Evolutionary conservation across 1,140 invertebrate species (phyloP), one percentile per base, ranked within the genome.

Genomic region (Carposina sasakii): DNA sequence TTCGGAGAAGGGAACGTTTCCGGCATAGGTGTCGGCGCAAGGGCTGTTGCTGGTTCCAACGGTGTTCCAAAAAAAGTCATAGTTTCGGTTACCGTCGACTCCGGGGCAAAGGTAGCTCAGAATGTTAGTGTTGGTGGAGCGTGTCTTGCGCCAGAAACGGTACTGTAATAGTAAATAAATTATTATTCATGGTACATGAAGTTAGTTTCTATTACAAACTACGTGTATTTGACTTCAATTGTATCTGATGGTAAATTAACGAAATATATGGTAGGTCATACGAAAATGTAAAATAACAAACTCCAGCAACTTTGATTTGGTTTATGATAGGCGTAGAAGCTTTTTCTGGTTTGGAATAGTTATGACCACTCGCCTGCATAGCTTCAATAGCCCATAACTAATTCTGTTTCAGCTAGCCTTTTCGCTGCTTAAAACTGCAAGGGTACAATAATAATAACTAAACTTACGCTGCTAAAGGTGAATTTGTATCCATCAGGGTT

Each of bases 1-100:
- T 77, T 95, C 94, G 0, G 93, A 94, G 63, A 93, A 93, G 0
- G 91, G 59, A 8, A 61, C 60, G 0, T 76, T 63, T 0, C 94
- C 93, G 24, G 88, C 88, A 77, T 87, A 95, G 3, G 87, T 90
- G 0, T 93, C 89, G 2, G 69, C 66, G 64, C 93, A 95, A 1
- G 89, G 88, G 56, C 86, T 83, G 2, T 67, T 77, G 33, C 67
- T 74, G n/a, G n/a, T n/a, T 10, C 75, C 71, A 0, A 59, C 55
- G 4, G 61, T 54, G n/a, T 63, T 52, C 89, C 89, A 91, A 36
- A 84, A 71, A 26, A 85, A 81, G 22, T 87, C 88, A 39, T 88
- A 91, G 57, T 91, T 91, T 3, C 90, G 73, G 63, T 91, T 91
- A 0, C 86, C 64, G 57, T 92, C 90, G 0, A 88, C 87, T 2